These are phyloP conservation scores for Sterrhoptilus dennistouni DNA, from an alignment of 2,113 vertebrate genomes.

Conservation along the genomic window DNA sequence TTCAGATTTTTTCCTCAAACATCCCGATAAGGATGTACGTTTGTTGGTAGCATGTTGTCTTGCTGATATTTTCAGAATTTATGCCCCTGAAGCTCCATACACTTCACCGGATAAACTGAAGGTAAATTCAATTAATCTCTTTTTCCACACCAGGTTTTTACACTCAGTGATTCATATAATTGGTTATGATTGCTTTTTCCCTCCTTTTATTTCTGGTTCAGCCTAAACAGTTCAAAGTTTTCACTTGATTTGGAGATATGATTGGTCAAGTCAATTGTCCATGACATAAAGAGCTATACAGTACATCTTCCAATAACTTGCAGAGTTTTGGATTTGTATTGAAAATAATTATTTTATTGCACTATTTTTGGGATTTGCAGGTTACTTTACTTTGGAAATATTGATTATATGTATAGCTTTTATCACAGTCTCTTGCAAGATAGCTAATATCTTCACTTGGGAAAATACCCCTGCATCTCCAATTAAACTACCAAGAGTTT, in stretches of 20 bases:
- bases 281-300: background rate
- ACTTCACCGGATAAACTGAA: constrained; percentile 98
- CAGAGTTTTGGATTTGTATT: background rate
- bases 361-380: background rate
- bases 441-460: background rate
- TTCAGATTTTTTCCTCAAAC: constrained; percentile 98
- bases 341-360: background rate
- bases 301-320: background rate
- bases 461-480: background rate
- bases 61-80: constrained; percentile 98
- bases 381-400: background rate
- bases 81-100: constrained; percentile 96
- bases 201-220: background rate
- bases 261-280: background rate
- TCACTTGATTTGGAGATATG: background rate
- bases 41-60: constrained; percentile 97
- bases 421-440: background rate
- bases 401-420: background rate
- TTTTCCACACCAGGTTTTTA: background rate
- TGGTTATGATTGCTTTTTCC: background rate
- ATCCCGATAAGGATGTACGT: constrained; percentile 97
- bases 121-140: constrained; percentile 68
- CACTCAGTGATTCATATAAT: background rate
- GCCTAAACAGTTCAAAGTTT: background rate
- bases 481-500: background rate